Percentiles rank a stretch among this genome's conserved stretches.
These are phyloP conservation scores for Chrysogorgia sp. DNA, from an alignment of 92 coral and sea anemone genomes.

Conservation along the genomic window DNA sequence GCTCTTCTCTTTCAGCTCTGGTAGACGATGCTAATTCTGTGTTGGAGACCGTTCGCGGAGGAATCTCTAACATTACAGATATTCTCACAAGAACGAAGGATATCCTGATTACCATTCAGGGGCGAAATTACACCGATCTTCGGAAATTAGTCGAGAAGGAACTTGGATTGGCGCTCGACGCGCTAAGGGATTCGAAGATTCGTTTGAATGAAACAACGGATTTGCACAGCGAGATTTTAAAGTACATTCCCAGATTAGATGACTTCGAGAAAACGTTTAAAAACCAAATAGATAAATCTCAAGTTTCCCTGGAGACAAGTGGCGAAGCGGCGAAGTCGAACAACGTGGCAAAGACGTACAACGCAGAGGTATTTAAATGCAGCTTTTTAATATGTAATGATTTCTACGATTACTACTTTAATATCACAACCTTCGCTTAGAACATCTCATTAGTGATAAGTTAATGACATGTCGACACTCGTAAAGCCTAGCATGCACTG, in stretches of 20 bases:
- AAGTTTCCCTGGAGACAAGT: not conserved
- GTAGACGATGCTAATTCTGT: not conserved
- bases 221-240: not conserved
- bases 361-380: conserved; percentile 21
- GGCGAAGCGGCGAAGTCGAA: not conserved
- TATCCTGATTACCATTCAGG: conserved; percentile 11
- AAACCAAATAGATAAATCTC: conserved; percentile 8
- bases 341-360: conserved; percentile 2
- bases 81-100: not conserved
- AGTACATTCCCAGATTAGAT: not conserved
- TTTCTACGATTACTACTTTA: not conserved
- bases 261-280: conserved; percentile 2
- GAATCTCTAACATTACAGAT: not conserved
- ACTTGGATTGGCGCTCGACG: not conserved
- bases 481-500: too few relatives aligned
- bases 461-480: too few relatives aligned
- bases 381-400: too few relatives aligned
- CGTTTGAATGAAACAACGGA: not conserved
- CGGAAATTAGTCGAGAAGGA: conserved; percentile 18
- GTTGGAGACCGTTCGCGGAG: conserved; percentile 7
- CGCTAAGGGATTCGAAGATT: not conserved
- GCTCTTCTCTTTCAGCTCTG: not conserved
- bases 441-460: too few relatives aligned
- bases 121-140: conserved; percentile 24
- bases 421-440: too few relatives aligned